Evolutionary conservation across 2,113 vertebrate species (phyloP), one percentile per base, ranked within the genome.

Genomic region (Podiceps cristatus): DNA sequence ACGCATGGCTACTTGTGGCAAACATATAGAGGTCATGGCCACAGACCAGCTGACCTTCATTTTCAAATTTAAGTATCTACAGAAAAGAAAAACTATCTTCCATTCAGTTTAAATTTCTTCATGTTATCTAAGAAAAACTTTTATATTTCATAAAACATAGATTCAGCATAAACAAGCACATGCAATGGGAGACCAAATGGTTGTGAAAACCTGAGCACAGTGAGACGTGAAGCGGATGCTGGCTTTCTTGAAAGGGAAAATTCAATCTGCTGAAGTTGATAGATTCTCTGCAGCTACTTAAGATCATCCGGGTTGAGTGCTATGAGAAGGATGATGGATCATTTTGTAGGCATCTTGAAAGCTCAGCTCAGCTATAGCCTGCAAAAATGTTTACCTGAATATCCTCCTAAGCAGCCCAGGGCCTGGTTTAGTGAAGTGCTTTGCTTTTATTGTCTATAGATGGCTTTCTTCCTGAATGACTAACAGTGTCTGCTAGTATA

Each of bases 251-350:
- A 93, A 35, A 58, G 18, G 7, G 31, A 33, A 87, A 87, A 90
- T 90, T 89, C 49, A 49, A 0, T 84, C 47, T 79, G 35, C 35
- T 74, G 49, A 49, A 93, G 66, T 14, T 47, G 49, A 67, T 24
- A n/a, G 29, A 22, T 92, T 68, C 56, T 95, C 53, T 86, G 33
- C 85, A 96, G 53, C 75, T 90, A 25, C 67, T 91, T 58, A 53
- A 49, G 45, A 56, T 73, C 50, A 60, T 28, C 18, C 40, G 73
- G 42, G n/a, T 35, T 85, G 47, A 84, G 47, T 81, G 50, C 42
- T 84, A 4, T 60, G 31, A 72, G 69, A 91, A 85, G 53, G 44
- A 35, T 66, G 74, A 76, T 1, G 2, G 40, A 58, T 68, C 12
- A 60, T 85, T 86, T 85, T 85, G 35, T 75, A 85, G 58, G 18